phyloP scores from a whole-genome alignment of 2,797 vertebrate species.

The Coranthus polyacanthus region DNA sequence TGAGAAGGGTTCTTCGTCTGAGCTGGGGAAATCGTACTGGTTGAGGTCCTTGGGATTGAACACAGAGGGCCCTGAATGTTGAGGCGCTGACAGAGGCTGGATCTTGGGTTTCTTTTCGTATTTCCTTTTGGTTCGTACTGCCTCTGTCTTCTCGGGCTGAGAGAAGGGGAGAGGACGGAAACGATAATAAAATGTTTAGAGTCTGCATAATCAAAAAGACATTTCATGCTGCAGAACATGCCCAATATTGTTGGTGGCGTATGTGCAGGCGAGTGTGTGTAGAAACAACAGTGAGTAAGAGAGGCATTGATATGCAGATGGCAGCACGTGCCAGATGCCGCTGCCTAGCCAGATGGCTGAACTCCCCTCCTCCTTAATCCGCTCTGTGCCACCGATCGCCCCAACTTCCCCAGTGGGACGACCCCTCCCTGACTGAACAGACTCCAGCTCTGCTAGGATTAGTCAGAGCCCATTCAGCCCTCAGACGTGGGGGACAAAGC shows the following conservation, averaged over 20 bases:
- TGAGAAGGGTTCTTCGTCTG: constrained; percentile 95
- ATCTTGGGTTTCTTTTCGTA: constrained; percentile 99
- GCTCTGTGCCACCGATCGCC: constrained; percentile 51
- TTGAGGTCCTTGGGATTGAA: constrained; percentile 99
- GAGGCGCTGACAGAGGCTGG: constrained; percentile 85
- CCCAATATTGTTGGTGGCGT: constrained; percentile 22
- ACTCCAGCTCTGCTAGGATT: constrained; percentile 70
- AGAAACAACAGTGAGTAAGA: constrained; percentile 49
- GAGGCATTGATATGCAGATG: constrained; percentile 82
- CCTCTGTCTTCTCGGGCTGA: constrained; percentile 95
- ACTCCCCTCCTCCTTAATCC: constrained; percentile 25
- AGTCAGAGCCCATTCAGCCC: constrained; percentile 66
- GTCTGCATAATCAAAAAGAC: constrained; percentile 14
- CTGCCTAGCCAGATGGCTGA: constrained; percentile 73
- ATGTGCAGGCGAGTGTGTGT: constrained; percentile 25
- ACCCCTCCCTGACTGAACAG: constrained; percentile 67
- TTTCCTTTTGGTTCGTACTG: constrained; percentile 95
- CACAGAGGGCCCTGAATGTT: constrained; percentile 91
- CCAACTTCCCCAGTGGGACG: constrained; percentile 63
- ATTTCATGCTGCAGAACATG: constrained; percentile 20
- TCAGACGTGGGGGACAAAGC: constrained; percentile 51
- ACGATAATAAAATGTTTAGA: constrained; percentile 31
- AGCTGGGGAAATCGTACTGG: constrained; percentile 99
- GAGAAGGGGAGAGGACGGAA: constrained; percentile 3
- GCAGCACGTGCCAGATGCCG: constrained; percentile 78